These are phyloP conservation scores for Cheilosia soror DNA, from an alignment of 2,888 invertebrate genomes.

Conservation along the genomic window DNA sequence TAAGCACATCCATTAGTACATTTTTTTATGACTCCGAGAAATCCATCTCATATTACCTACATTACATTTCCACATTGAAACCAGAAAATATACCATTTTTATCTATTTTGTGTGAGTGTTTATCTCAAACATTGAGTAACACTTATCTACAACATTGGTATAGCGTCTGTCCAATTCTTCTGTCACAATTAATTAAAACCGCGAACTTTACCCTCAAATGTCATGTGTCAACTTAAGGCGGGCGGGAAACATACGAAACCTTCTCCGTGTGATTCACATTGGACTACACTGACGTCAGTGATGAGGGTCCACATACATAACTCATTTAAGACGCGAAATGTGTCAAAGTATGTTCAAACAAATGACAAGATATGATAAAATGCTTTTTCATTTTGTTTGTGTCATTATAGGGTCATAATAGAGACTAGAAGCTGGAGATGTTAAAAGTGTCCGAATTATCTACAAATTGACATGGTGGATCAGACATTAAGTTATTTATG, in stretches of 20 bases:
- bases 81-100: constrained; percentile 29
- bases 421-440: not conserved
- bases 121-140: not conserved
- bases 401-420: constrained; percentile 16
- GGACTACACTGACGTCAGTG: constrained; percentile 18
- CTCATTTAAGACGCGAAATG: constrained; percentile 51
- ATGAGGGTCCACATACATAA: constrained; percentile 55
- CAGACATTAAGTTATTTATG: constrained; percentile 44
- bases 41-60: no score
- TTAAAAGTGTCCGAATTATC: constrained; percentile 60
- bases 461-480: constrained; percentile 48
- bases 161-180: not conserved
- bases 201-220: constrained; percentile 23
- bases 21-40: no score
- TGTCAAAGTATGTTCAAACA: constrained; percentile 64
- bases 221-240: not conserved
- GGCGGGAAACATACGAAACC: not conserved
- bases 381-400: constrained; percentile 9
- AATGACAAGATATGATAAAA: constrained; percentile 61
- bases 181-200: constrained; percentile 23
- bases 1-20: no score
- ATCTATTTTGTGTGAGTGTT: not conserved
- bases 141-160: not conserved
- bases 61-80: no score
- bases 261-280: not conserved